These are phyloP conservation scores for Nomada fabriciana DNA, from an alignment of 2,888 invertebrate species.

Conservation along the genomic window DNA sequence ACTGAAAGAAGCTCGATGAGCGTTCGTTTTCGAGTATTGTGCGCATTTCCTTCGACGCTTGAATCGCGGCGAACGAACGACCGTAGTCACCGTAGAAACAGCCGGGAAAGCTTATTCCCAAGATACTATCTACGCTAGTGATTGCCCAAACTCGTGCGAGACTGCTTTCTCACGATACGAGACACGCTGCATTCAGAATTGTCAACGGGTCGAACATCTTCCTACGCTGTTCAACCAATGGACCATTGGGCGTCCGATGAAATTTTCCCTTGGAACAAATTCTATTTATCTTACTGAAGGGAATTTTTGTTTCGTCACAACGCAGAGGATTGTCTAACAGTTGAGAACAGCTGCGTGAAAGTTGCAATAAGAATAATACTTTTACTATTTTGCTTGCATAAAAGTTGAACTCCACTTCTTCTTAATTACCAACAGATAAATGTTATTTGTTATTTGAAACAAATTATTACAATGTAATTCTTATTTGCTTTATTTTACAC, in stretches of 20 bases:
- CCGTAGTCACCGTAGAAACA: neutral
- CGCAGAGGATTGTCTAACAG: too few species aligned
- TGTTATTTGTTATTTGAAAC: too few species aligned
- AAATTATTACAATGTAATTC: too few species aligned
- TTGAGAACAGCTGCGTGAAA: too few species aligned
- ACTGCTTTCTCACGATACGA: conserved; percentile 1
- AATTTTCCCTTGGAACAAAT: too few species aligned
- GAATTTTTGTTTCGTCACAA: too few species aligned
- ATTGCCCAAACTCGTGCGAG: conserved; percentile 7
- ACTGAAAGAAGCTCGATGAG: conserved; percentile 18
- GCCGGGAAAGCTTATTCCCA: conserved; percentile 36
- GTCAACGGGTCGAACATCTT: neutral
- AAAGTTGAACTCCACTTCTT: too few species aligned
- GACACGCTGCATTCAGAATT: neutral
- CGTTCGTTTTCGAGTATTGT: conserved; percentile 36
- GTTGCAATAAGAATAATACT: too few species aligned
- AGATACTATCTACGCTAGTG: conserved; percentile 33
- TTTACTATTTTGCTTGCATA: too few species aligned
- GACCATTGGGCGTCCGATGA: neutral
- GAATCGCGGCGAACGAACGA: conserved; percentile 29
- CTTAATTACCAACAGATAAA: too few species aligned
- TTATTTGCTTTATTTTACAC: too few species aligned
- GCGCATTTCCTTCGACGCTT: conserved; percentile 24
- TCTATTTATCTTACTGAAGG: too few species aligned
- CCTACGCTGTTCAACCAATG: neutral